Percentiles rank a stretch among this genome's conserved stretches.
These are phyloP conservation scores for Phrixothrix hirtus DNA, from an alignment of 2,888 invertebrate genomes.

Conservation along the genomic window DNA sequence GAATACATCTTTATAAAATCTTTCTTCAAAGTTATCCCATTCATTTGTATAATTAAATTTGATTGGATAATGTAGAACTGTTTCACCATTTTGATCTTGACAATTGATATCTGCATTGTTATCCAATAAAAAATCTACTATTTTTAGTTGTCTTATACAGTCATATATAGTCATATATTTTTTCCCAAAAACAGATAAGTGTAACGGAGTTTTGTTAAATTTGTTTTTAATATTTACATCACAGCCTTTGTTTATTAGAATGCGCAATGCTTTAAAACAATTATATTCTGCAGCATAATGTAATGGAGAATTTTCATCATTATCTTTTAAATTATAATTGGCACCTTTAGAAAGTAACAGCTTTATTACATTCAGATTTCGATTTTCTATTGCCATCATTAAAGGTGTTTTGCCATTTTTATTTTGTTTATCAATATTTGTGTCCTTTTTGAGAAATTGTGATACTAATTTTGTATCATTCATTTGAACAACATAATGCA, in stretches of 20 bases:
- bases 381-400: neutral
- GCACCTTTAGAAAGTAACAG: neutral
- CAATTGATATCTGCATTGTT: neutral
- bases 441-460: neutral
- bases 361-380: neutral
- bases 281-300: neutral
- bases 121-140: neutral
- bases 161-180: neutral
- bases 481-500: neutral
- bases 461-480: neutral
- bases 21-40: neutral
- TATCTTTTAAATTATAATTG: neutral
- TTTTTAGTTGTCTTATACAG: neutral
- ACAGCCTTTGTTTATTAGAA: neutral
- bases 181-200: neutral
- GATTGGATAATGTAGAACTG: neutral
- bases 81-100: neutral
- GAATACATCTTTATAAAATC: neutral
- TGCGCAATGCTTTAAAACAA: neutral
- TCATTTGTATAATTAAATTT: too few relatives aligned
- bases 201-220: neutral
- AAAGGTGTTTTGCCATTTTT: constrained; percentile 1
- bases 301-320: neutral
- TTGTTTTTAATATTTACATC: neutral
- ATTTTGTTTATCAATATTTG: neutral